A percentile compares a stretch with the other conserved stretches of the same genome.
phyloP scores from a whole-genome alignment of 1,140 invertebrate genomes.

The Drosophila pseudoananassae region DNA sequence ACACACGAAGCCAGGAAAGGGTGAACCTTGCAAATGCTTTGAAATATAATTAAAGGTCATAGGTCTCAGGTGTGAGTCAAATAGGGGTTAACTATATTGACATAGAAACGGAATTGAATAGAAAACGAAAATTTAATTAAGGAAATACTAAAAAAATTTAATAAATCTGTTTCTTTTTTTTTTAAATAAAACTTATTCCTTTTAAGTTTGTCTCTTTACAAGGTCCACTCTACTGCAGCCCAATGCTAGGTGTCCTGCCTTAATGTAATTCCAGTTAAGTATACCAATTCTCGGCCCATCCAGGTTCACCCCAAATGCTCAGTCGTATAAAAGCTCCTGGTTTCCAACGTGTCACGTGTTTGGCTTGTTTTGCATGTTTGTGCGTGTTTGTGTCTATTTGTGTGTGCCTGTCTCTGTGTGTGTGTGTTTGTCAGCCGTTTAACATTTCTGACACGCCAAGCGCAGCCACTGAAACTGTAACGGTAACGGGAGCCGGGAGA shows the following conservation, averaged over 20 bases:
- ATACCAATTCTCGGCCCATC: neutral
- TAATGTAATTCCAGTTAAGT: neutral
- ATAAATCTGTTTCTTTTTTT: no score
- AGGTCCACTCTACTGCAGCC: neutral
- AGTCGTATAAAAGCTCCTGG: conserved; percentile 26
- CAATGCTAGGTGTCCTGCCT: neutral
- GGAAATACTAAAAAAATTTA: no score
- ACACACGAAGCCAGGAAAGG: conserved; percentile 19
- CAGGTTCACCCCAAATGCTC: conserved; percentile 23
- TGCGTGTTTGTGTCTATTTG: conserved; percentile 3
- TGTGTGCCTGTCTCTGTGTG: conserved; percentile 9
- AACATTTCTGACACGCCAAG: conserved; percentile 50
- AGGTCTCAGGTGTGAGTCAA: neutral
- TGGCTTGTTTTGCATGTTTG: conserved; percentile 39
- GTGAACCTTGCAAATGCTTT: conserved; percentile 12
- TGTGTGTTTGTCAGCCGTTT: conserved; percentile 44
- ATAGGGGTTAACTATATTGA: neutral
- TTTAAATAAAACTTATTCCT: no score
- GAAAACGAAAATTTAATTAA: no score
- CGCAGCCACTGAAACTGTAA: conserved; percentile 41
- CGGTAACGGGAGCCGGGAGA: conserved; percentile 12
- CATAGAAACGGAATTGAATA: neutral
- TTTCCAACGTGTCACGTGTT: conserved; percentile 40
- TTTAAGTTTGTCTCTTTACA: neutral
- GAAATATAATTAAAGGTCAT: conserved; percentile 6